Evolutionary conservation across 2,888 invertebrate genomes (phyloP), one percentile per base, ranked within the genome.

Genomic region (Andrena hattorfiana): DNA sequence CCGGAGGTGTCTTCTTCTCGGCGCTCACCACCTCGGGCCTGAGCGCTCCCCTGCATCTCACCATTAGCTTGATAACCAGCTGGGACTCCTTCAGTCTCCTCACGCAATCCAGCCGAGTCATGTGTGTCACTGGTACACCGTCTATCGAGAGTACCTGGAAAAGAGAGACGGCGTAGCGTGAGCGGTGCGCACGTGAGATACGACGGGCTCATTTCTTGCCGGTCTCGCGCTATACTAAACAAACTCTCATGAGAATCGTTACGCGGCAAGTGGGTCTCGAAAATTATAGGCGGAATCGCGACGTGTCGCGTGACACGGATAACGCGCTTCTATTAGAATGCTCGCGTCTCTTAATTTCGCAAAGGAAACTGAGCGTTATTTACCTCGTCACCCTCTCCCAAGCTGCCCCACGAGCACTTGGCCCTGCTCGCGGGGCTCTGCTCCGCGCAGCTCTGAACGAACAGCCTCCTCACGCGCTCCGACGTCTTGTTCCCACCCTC

Each of bases 351-450:
- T 42, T 13, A 4, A 42, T 42, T 42, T 16, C 42, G 13, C 42
- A 5, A 20, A 8, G 20, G 51, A 51, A 51, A 51, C 20, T 0
- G 51, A 20, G 16, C 16, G 42, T 16, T 42, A 42, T 16, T 42
- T 79, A 93, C 93, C 95, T 98, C 98, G 94, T 99, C 99, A 10
- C 98, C 98, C 88, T 98, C 97, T 71, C 96, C 96, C 54, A 99
- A 95, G 89, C 96, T 95, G 16, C 98, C 98, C 98, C 98, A 98
- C 32, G 97, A 97, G 85, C 97, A 96, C 78, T 95, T 94, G 26
- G 97, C 97, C 69, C 97, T 95, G n/a, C 97, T 97, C 8, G 98
- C 98, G 0, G 98, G 98, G 94, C 98, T 98, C 89, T 97, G 97
- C 80, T 96, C 96, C 42, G 98, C 98, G 93, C 98, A 98, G 87